These are phyloP conservation scores for Lasioglossum villosulum DNA, from an alignment of 2,888 invertebrate species.

Conservation along the genomic window DNA sequence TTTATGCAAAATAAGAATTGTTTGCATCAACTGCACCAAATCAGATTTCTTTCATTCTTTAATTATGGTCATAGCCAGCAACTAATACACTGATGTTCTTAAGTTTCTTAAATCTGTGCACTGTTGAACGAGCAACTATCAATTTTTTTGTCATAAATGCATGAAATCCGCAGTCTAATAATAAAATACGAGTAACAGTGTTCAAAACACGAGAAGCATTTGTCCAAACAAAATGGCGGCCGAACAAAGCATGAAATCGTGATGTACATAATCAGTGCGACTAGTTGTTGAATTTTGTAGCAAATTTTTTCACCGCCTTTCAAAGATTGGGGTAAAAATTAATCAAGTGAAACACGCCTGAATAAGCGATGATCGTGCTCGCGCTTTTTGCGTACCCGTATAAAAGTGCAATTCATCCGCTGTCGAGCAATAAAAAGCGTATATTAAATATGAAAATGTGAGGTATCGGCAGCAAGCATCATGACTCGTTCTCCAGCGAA, in stretches of 20 bases:
- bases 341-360: neutral
- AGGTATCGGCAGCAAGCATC: neutral
- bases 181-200: neutral
- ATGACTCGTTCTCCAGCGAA: slow-evolving; percentile 16
- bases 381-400: neutral
- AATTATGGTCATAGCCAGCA: too few relatives aligned
- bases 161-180: too few relatives aligned
- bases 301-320: neutral
- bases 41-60: too few relatives aligned
- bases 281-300: neutral
- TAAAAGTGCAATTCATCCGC: neutral
- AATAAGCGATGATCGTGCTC: neutral
- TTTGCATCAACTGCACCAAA: too few relatives aligned
- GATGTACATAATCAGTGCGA: neutral
- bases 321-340: neutral
- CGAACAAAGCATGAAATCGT: neutral
- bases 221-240: neutral
- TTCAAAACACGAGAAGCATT: neutral
- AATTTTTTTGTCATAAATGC: too few relatives aligned
- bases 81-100: too few relatives aligned
- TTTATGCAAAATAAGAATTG: too few relatives aligned
- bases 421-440: neutral
- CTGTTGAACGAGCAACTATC: too few relatives aligned
- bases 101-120: too few relatives aligned
- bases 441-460: neutral